Evolutionary conservation across 1,140 invertebrate species (phyloP), one percentile per base, ranked within the genome.

Genomic region (Sminthurinus signatus): DNA sequence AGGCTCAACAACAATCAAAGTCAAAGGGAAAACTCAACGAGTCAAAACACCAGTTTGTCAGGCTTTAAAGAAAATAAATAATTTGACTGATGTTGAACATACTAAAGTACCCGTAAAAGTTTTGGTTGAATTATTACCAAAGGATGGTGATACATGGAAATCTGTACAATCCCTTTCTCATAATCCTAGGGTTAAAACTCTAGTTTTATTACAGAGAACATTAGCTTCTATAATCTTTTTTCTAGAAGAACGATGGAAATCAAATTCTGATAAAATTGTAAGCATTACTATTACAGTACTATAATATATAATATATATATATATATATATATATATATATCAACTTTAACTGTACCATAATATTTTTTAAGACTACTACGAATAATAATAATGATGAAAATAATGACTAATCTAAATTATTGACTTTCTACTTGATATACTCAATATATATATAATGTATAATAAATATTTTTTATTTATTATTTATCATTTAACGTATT

Each of bases 11-110:
- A 85, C 86, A 61, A 82, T 95, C 28, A 83, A 91, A 50, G 81
- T 88, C 32, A 86, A 89, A 73, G 93, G 93, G 8, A 90, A 91
- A 77, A 92, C 86, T 51, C 80, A 90, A 71, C 81, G 90, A 69
- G 85, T 96, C 46, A 88, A 91, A 77, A 96, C 93, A 36, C 94
- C 94, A 19, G 85, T 91, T 73, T 97, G 93, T 76, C 84, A 88
- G 75, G 91, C 92, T 21, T 78, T 97, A 32, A 84, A 93, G 64
- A 85, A 86, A 69, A 77, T 96, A 27, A 95, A 96, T 77, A 85
- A 87, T 75, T 79, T 93, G 32, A 87, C 92, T 80, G 91, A 86
- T 68, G 82, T 88, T 65, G 85, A 87, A 73, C 85, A 88, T 55
- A 80, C 88, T 31, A 86, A 89, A 73, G 76, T 96, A 50, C 93